Conservation (phyloP, 2,797 vertebrate genomes). For the Prionace glauca region DNA sequence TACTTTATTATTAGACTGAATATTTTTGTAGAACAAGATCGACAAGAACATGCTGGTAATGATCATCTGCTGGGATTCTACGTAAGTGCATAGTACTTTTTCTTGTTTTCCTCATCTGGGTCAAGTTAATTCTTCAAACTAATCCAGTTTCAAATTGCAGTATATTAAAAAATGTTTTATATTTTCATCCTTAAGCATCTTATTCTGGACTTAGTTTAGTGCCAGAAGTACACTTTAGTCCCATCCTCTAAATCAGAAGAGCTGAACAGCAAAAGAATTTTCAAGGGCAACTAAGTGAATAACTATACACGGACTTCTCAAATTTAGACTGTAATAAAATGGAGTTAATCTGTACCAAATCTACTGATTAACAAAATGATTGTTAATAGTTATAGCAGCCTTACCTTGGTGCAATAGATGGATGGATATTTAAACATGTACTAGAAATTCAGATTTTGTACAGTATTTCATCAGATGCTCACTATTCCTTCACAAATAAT, state of each 20-base stretch:
- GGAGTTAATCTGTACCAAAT: not conserved
- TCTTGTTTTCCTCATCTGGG: not conserved
- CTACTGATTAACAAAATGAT: constrained; percentile 13
- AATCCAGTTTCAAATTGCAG: not conserved
- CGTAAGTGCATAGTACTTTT: not conserved
- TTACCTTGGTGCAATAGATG: not conserved
- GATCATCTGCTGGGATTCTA: constrained; percentile 1
- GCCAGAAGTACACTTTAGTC: not conserved
- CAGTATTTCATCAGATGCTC: constrained; percentile 25
- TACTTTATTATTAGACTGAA: not conserved
- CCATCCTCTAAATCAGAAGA: not conserved
- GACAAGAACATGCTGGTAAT: not conserved
- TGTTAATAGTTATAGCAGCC: constrained; percentile 11
- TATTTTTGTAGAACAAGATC: not conserved
- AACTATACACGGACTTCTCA: not conserved
- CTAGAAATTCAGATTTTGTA: not conserved
- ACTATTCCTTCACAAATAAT: not conserved
- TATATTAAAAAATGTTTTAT: not conserved
- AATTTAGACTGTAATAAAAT: constrained; percentile 26
- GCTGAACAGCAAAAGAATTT: not conserved
- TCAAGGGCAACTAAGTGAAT: not conserved
- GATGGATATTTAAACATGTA: not conserved
- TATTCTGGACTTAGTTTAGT: not conserved
- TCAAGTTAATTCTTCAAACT: not conserved
- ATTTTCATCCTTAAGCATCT: not conserved